These are phyloP conservation scores for Melanotus villosus DNA, from an alignment of 2,888 invertebrate genomes.

Conservation along the genomic window DNA sequence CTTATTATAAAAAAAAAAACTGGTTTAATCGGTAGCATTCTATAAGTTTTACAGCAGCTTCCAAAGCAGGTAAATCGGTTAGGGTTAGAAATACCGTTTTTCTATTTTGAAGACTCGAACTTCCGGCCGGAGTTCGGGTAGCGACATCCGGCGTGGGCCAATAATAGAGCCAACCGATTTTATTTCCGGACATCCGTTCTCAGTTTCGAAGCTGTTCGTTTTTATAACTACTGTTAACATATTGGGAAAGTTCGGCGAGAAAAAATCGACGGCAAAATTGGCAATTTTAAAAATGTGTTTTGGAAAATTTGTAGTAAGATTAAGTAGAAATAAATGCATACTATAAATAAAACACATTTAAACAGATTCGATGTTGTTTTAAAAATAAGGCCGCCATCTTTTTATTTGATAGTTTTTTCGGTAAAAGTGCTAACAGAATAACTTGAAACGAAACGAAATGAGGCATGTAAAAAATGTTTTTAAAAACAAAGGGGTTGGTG, in stretches of 20 bases:
- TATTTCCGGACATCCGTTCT: conserved; percentile 49
- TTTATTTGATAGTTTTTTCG: too few relatives aligned
- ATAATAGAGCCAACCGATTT: conserved; percentile 49
- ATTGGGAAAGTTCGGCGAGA: not conserved
- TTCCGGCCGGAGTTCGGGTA: conserved; percentile 42
- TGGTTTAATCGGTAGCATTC: not conserved
- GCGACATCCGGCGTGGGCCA: conserved; percentile 48
- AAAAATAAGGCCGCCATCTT: too few relatives aligned
- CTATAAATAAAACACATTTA: too few relatives aligned
- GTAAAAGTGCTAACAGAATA: too few relatives aligned
- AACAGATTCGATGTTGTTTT: too few relatives aligned
- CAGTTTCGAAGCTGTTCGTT: conserved; percentile 29
- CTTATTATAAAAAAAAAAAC: too few relatives aligned
- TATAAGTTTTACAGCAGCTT: not conserved
- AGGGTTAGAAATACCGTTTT: conserved; percentile 28
- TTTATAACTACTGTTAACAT: not conserved
- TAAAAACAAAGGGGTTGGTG: too few relatives aligned
- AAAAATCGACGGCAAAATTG: not conserved
- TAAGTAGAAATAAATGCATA: too few relatives aligned
- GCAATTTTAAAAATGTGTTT: too few relatives aligned
- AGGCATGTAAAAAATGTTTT: too few relatives aligned
- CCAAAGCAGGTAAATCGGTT: conserved; percentile 18
- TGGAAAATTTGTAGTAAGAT: too few relatives aligned
- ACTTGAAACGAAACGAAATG: too few relatives aligned
- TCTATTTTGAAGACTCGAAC: conserved; percentile 27